Evolutionary conservation across 2,888 invertebrate genomes (phyloP).

Genomic region (Drosophila kanekoi): DNA sequence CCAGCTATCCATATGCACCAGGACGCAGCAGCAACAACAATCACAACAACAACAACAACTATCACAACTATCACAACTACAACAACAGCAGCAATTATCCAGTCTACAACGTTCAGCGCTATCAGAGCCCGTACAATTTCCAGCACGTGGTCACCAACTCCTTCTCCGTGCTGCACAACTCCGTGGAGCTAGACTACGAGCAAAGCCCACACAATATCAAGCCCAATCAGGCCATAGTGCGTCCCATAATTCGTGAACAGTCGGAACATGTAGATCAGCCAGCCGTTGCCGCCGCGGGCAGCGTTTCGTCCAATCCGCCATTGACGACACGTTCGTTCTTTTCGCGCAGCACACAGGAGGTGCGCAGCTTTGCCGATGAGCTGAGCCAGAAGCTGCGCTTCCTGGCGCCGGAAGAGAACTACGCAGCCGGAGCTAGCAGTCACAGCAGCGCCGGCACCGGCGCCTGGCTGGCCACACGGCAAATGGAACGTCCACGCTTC

Average conservation of each 20-base stretch:
- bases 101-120: conserved; percentile 59
- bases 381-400: conserved; percentile 90
- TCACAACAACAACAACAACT: conserved; percentile 39
- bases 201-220: conserved; percentile 65
- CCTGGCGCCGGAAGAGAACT: conserved; percentile 86
- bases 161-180: conserved; percentile 69
- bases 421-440: conserved; percentile 83
- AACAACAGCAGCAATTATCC: conserved; percentile 38
- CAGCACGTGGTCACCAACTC: conserved; percentile 75
- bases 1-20: conserved; percentile 74
- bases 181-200: conserved; percentile 58
- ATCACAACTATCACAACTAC: neutral
- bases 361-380: conserved; percentile 88
- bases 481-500: conserved; percentile 87
- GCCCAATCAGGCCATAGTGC: conserved; percentile 87
- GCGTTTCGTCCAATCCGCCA: conserved; percentile 33
- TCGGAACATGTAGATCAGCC: conserved; percentile 43
- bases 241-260: conserved; percentile 85
- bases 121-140: conserved; percentile 65
- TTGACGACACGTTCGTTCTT: conserved; percentile 85
- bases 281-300: conserved; percentile 37
- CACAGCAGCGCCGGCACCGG: conserved; percentile 35
- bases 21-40: conserved; percentile 47
- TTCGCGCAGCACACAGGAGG: conserved; percentile 73
- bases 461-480: conserved; percentile 56